Percentiles rank a stretch among this genome's conserved stretches.
Evolutionary conservation across 1,140 invertebrate genomes (phyloP).

Genomic region (Cephus cinctus): DNA sequence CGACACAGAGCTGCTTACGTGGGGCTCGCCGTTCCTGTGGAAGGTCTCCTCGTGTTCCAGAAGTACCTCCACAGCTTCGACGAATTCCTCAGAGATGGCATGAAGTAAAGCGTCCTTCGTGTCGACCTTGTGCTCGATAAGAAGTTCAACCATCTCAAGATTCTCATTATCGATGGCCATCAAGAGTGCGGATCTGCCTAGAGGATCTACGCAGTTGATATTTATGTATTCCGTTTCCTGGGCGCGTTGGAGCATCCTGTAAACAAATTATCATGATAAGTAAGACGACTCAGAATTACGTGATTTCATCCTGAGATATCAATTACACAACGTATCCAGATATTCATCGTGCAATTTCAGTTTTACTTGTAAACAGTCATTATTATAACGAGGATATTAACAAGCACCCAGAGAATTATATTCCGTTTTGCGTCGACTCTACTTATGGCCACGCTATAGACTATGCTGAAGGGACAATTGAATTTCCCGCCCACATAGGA

Average conservation of each 20-base stretch:
- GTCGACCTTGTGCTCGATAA: conserved; percentile 85
- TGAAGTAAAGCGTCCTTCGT: conserved; percentile 94
- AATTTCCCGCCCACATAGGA: too few species aligned
- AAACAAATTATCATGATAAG: conserved; percentile 28
- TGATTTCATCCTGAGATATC: too few species aligned
- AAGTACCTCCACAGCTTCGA: conserved; percentile 94
- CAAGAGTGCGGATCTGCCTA: conserved; percentile 86
- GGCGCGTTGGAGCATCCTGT: conserved; percentile 75
- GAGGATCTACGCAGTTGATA: conserved; percentile 96
- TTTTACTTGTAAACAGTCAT: too few species aligned
- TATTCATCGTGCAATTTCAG: too few species aligned
- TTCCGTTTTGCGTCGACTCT: too few species aligned
- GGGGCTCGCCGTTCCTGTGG: conserved; percentile 75
- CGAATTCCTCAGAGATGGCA: conserved; percentile 97
- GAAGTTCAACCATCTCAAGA: conserved; percentile 95
- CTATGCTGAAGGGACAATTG: too few species aligned
- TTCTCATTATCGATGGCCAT: conserved; percentile 99
- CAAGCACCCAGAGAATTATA: too few species aligned
- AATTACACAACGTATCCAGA: too few species aligned
- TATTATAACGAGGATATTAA: too few species aligned
- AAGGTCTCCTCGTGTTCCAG: conserved; percentile 88
- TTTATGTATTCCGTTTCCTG: conserved; percentile 82
- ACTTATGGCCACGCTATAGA: too few species aligned
- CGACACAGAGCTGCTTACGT: conserved; percentile 63
- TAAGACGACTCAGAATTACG: too few species aligned